These are phyloP conservation scores for Ivindomyrus marchei DNA, from an alignment of 2,113 vertebrate genomes.

Conservation along the genomic window DNA sequence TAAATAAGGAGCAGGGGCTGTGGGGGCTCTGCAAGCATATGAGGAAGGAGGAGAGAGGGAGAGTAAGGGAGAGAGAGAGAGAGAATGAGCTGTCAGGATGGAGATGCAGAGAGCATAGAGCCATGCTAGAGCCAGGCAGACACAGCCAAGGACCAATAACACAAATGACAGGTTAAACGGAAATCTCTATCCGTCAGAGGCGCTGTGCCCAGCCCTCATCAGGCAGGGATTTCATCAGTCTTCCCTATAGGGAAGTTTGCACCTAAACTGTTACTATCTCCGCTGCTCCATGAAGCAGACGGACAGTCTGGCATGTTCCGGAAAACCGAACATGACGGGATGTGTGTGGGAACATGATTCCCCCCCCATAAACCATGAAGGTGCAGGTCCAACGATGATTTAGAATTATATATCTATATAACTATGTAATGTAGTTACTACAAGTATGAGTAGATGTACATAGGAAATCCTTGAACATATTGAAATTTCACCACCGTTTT, in stretches of 20 bases:
- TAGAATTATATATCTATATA: background rate
- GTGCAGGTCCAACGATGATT: background rate
- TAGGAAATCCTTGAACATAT: background rate
- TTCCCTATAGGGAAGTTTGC: background rate
- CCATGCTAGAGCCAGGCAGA: background rate
- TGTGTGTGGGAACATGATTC: too few species aligned
- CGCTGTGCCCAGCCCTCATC: background rate
- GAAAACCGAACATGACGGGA: background rate
- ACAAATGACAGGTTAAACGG: background rate
- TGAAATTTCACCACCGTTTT: background rate
- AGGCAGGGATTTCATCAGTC: background rate
- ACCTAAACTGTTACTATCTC: background rate
- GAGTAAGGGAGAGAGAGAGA: background rate
- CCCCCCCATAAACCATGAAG: background rate
- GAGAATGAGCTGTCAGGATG: background rate
- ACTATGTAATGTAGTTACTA: background rate
- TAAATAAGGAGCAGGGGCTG: conserved; percentile 17
- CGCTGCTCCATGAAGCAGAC: background rate
- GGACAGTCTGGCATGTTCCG: background rate
- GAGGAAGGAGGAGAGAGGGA: background rate
- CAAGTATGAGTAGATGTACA: background rate
- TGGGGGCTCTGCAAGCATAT: background rate
- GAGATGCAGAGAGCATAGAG: background rate
- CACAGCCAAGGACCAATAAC: background rate
- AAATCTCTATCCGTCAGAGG: background rate